A percentile compares a stretch with the other conserved stretches of the same genome.
phyloP scores from a whole-genome alignment of 2,797 vertebrate genomes.

The Dicrostonyx torquatus region DNA sequence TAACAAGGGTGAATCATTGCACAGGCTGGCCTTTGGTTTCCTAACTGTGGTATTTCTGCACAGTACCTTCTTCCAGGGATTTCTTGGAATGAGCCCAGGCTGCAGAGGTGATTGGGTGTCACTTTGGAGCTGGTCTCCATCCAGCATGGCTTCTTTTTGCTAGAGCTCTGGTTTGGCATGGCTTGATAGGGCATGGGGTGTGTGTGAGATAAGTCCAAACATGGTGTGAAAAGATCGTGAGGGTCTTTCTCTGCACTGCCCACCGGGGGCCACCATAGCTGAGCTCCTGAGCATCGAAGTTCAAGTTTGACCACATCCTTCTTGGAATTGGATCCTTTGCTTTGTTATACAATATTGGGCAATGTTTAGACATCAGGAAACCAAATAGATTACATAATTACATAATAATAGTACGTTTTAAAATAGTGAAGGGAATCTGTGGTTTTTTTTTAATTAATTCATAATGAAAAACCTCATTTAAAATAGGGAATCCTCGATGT shows the following conservation, averaged over 20 bases:
- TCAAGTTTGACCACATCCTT: not conserved
- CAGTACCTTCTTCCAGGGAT: not conserved
- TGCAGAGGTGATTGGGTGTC: not conserved
- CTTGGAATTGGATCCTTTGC: not conserved
- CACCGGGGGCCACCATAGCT: not conserved
- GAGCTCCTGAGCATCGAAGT: not conserved
- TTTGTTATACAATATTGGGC: slow-evolving; percentile 7
- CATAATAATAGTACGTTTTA: slow-evolving; percentile 27
- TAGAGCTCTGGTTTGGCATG: not conserved
- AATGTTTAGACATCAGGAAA: slow-evolving; percentile 40
- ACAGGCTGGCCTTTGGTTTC: not conserved
- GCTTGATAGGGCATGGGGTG: not conserved
- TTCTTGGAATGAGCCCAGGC: not conserved
- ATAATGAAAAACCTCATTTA: slow-evolving; percentile 24
- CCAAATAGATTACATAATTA: not conserved
- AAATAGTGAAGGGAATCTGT: not conserved
- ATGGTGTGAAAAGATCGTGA: not conserved
- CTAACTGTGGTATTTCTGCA: too few relatives aligned
- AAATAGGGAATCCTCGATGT: not conserved
- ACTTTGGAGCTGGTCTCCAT: not conserved
- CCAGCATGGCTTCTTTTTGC: not conserved
- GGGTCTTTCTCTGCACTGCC: not conserved
- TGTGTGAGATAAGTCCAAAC: not conserved
- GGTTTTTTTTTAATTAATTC: not conserved
- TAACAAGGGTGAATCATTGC: not conserved